phyloP scores from a whole-genome alignment of 2,888 invertebrate genomes.

The Plebejus anna region DNA sequence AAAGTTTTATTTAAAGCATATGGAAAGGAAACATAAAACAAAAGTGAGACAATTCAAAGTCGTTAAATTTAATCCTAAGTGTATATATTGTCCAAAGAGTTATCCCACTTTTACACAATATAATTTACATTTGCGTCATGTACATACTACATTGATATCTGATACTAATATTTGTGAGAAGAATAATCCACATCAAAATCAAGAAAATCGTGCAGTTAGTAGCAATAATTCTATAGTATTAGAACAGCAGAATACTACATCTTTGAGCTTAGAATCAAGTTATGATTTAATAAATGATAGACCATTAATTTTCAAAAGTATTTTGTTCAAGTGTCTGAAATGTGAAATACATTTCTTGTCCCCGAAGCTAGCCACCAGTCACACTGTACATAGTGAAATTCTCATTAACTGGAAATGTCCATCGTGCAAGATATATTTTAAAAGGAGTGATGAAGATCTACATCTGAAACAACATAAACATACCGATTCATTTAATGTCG shows the following conservation, averaged over 20 bases:
- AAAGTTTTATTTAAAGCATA: conserved; percentile 32
- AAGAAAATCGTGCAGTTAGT: neutral
- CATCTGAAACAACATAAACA: conserved; percentile 56
- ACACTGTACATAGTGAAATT: conserved; percentile 50
- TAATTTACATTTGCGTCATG: conserved; percentile 43
- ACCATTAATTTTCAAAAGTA: conserved; percentile 42
- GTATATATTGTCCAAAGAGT: conserved; percentile 47
- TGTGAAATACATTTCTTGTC: conserved; percentile 59
- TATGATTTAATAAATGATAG: conserved; percentile 25
- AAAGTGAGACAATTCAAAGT: conserved; percentile 36
- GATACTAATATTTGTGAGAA: neutral
- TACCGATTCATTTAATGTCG: conserved; percentile 46
- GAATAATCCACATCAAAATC: neutral
- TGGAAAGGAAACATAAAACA: conserved; percentile 34
- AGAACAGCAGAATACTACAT: conserved; percentile 3
- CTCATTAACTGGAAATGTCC: conserved; percentile 57
- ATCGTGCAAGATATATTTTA: conserved; percentile 51
- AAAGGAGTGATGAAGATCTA: conserved; percentile 49
- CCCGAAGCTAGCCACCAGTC: conserved; percentile 47
- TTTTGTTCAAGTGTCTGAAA: conserved; percentile 55
- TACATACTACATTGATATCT: conserved; percentile 34
- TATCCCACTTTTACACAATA: conserved; percentile 37
- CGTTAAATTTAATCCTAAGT: conserved; percentile 46
- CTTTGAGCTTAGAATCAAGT: conserved; percentile 20
- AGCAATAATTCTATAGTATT: neutral